Evolutionary conservation across 2,113 vertebrate genomes (phyloP).

Genomic region (Orthonyx spaldingii): DNA sequence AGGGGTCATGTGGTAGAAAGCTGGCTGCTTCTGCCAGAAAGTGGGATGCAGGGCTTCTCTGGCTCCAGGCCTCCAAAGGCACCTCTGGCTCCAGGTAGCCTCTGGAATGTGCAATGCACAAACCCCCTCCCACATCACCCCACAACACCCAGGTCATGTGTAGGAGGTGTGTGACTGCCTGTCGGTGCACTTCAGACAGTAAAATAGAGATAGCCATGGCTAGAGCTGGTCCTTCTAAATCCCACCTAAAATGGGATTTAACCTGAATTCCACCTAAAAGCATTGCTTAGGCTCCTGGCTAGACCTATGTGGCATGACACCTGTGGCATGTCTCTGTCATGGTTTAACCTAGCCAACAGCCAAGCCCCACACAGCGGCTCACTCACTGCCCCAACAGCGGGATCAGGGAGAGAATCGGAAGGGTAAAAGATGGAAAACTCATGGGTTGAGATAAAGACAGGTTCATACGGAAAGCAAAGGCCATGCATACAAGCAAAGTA

Average conservation of each 20-base stretch:
- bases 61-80: too few relatives aligned
- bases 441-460: neutral
- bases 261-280: neutral
- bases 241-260: neutral
- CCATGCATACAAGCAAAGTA: neutral
- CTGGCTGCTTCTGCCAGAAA: neutral
- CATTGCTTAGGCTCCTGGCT: neutral
- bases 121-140: neutral
- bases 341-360: neutral
- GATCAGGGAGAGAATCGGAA: neutral
- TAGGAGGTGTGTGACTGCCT: neutral
- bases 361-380: neutral
- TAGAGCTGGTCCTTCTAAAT: neutral
- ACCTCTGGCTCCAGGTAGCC: neutral
- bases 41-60: neutral
- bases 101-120: neutral
- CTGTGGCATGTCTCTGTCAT: neutral
- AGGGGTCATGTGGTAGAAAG: fast-evolving
- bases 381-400: fast-evolving
- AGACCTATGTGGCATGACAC: neutral
- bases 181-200: neutral
- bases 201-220: neutral
- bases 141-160: neutral
- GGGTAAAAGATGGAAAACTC: neutral
- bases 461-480: neutral